These are phyloP conservation scores for Aphaenogaster rudis DNA, from an alignment of 1,140 invertebrate genomes.

Conservation along the genomic window DNA sequence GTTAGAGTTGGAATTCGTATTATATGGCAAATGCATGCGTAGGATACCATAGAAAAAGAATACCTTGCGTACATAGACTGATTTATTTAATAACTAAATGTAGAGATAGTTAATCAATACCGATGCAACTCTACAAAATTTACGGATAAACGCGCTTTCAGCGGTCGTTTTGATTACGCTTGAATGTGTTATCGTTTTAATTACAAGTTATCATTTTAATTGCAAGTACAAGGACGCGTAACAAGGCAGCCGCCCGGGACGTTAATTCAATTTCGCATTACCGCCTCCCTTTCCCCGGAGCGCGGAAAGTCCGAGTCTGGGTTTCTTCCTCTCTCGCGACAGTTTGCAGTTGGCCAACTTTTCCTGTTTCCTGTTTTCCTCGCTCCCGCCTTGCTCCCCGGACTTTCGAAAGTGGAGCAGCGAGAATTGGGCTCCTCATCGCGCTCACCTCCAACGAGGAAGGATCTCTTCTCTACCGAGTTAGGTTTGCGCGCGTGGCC, in stretches of 20 bases:
- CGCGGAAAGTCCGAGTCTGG: conserved; percentile 39
- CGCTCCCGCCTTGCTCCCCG: neutral
- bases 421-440: conserved; percentile 38
- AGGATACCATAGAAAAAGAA: neutral
- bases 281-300: neutral
- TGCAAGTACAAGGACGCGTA: conserved; percentile 50
- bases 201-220: conserved; percentile 55
- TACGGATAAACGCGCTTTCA: neutral
- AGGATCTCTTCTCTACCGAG: conserved; percentile 8
- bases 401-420: conserved; percentile 54
- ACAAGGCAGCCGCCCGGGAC: conserved; percentile 37
- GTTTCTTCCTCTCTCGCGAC: conserved; percentile 56
- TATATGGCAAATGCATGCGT: neutral
- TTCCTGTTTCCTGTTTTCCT: conserved; percentile 51
- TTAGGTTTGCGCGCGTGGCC: conserved; percentile 11
- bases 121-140: conserved; percentile 8
- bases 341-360: conserved; percentile 60
- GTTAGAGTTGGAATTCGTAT: conserved; percentile 9
- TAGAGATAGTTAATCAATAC: conserved; percentile 19
- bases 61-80: neutral
- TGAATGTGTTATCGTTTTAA: conserved; percentile 53
- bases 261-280: conserved; percentile 60
- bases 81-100: conserved; percentile 13
- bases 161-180: conserved; percentile 40
- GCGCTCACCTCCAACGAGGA: neutral